phyloP scores from a whole-genome alignment of 2,113 vertebrate genomes.

The Corythoichthys haematopterus region DNA sequence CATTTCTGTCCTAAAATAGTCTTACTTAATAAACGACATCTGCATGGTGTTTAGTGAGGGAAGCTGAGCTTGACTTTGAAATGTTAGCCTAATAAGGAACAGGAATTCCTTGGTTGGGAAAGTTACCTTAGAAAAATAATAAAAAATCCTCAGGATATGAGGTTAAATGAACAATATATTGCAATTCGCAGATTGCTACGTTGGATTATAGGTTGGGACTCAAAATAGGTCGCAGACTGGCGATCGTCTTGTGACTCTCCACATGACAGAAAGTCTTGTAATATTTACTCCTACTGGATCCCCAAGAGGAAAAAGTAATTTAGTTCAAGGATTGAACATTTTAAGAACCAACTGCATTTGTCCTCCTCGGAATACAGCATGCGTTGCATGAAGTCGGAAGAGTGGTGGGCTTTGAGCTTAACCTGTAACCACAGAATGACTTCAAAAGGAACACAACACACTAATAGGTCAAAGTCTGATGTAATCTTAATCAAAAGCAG shows the following conservation, averaged over 20 bases:
- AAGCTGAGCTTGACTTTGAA: slow-evolving; percentile 40
- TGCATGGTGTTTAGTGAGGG: slow-evolving; percentile 31
- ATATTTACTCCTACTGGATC: slow-evolving; percentile 62
- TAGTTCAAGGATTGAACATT: slow-evolving; percentile 49
- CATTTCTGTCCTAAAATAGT: slow-evolving; percentile 10
- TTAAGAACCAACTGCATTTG: slow-evolving; percentile 41
- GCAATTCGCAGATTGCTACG: slow-evolving; percentile 59
- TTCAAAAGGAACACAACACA: slow-evolving; percentile 67
- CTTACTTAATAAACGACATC: slow-evolving; percentile 21
- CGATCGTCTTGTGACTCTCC: slow-evolving; percentile 45
- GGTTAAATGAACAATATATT: slow-evolving; percentile 60
- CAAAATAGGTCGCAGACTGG: slow-evolving; percentile 52
- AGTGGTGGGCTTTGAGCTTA: slow-evolving; percentile 65
- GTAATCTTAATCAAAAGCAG: slow-evolving; percentile 71
- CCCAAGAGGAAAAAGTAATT: slow-evolving; percentile 38
- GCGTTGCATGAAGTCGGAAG: slow-evolving; percentile 44
- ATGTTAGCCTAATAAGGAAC: slow-evolving; percentile 48
- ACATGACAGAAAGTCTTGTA: slow-evolving; percentile 50
- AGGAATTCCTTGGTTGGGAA: slow-evolving; percentile 43
- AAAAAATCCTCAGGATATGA: slow-evolving; percentile 55
- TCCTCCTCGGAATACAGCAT: slow-evolving; percentile 41
- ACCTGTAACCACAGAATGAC: slow-evolving; percentile 69
- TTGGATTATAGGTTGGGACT: slow-evolving; percentile 51
- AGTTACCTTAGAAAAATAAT: slow-evolving; percentile 45
- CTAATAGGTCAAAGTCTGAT: slow-evolving; percentile 74